Base-by-base conservation (phyloP, 2,888 invertebrate genomes). In the Noctua janthina region DNA sequence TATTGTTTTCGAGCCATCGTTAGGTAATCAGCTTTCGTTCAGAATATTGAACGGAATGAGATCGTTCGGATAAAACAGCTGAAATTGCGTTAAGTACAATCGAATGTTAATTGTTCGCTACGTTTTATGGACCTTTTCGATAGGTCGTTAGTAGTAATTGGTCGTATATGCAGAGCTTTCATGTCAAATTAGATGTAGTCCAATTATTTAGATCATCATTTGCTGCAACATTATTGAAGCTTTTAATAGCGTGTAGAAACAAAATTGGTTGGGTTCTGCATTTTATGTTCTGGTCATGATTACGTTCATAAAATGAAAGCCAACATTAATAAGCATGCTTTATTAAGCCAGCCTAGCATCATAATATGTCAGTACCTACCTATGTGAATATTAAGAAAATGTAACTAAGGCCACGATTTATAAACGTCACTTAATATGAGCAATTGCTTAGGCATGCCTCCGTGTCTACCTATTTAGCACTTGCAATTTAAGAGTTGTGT, bases 91-190 rank as follows among this genome's bases (percentile, higher is more conserved):
- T 89, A 89, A 87, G 77, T 78, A 87, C 87, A 88, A 87, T 90
- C 87, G 84, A 87, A 91, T 91, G 89, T 90, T 92, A 91, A 92
- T 91, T 91, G 90, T 87, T 84, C 79, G 82, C 82, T 87, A 87
- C 87, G 83, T 86, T 92, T 91, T 91, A 92, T 91, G 72, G 84
- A 87, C 88, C 79, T 88, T 89, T 86, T 83, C 85, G 83, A 89
- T 87, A 79, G 86, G 85, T 87, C 87, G 88, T 90, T 91, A 88
- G 85, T 85, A 83, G 88, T 91, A 91, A 90, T 92, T 91, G 89
- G 87, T 88, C 82, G 87, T 85, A 87, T 88, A 87, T 86, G 87
- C 79, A 85, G 73, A 84, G 66, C 74, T 51, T 66, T 78, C 64
- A 66, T 82, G 78, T 87, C 74, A 87, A 86, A 86, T 87, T 84